These are phyloP conservation scores for Aspidiotus destructor DNA, from an alignment of 2,888 invertebrate genomes.

Conservation along the genomic window DNA sequence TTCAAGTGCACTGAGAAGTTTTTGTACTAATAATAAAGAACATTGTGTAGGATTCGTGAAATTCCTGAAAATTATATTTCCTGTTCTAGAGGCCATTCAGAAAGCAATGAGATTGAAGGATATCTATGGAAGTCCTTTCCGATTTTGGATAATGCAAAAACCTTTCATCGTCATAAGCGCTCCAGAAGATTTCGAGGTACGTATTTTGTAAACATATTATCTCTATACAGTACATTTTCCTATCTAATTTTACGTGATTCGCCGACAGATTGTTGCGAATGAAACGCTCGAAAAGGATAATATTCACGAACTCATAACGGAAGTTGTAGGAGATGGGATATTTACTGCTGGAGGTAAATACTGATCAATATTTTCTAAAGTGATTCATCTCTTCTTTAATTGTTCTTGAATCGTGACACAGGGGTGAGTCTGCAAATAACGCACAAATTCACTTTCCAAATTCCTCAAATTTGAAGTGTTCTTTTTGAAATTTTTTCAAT, in stretches of 20 bases:
- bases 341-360: slow-evolving; percentile 38
- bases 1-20: too few species aligned
- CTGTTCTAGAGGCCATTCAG: slow-evolving; percentile 5
- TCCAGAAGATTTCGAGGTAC: slow-evolving; percentile 25
- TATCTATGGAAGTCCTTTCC: slow-evolving; percentile 18
- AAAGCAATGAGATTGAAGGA: slow-evolving; percentile 13
- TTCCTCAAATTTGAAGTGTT: too few species aligned
- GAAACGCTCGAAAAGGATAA: slow-evolving; percentile 37
- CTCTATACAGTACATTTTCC: background rate
- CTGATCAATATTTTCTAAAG: background rate
- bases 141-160: slow-evolving; percentile 18
- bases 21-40: too few species aligned
- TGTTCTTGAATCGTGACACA: background rate
- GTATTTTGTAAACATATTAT: background rate
- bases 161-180: slow-evolving; percentile 12
- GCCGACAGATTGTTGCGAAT: slow-evolving; percentile 37
- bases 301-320: slow-evolving; percentile 37
- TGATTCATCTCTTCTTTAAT: background rate
- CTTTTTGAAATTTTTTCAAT: too few species aligned
- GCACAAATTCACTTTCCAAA: too few species aligned
- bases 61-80: too few species aligned
- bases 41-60: too few species aligned
- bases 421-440: too few species aligned
- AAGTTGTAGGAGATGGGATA: slow-evolving; percentile 38
- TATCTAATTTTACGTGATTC: background rate